Percentiles rank a stretch among this genome's conserved stretches.
These are phyloP conservation scores for Pseudeuparius sepicola DNA, from an alignment of 2,888 invertebrate genomes.

Conservation along the genomic window DNA sequence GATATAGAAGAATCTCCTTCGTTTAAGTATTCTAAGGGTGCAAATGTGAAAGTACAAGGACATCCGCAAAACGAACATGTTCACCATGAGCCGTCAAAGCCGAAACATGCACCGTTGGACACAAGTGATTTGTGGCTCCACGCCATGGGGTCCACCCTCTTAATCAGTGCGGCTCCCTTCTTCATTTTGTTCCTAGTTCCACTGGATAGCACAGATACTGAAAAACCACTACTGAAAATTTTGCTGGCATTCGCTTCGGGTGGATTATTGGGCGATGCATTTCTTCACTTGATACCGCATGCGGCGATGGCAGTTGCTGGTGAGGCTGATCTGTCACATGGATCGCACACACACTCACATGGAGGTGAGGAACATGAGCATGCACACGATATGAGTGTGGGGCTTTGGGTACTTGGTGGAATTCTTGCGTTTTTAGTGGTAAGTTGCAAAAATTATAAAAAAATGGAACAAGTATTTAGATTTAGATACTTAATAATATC, in stretches of 20 bases:
- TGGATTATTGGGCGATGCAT: slow-evolving; percentile 95
- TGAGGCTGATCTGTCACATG: slow-evolving; percentile 26
- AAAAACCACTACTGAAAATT: slow-evolving; percentile 80
- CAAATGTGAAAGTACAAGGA: slow-evolving; percentile 33
- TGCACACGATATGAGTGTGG: slow-evolving; percentile 77
- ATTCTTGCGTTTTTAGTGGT: slow-evolving; percentile 77
- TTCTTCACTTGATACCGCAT: slow-evolving; percentile 97
- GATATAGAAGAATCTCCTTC: slow-evolving; percentile 54
- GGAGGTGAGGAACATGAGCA: slow-evolving; percentile 46
- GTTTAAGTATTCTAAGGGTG: slow-evolving; percentile 75
- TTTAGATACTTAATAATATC: no score
- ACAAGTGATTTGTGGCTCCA: slow-evolving; percentile 54
- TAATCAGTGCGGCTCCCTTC: slow-evolving; percentile 93
- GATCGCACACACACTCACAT: slow-evolving; percentile 43
- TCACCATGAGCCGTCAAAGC: slow-evolving; percentile 21
- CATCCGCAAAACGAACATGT: slow-evolving; percentile 13
- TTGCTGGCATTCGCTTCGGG: slow-evolving; percentile 90
- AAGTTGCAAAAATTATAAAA: no score
- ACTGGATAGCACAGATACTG: slow-evolving; percentile 73
- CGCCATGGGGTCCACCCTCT: slow-evolving; percentile 80
- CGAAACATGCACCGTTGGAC: slow-evolving; percentile 20
- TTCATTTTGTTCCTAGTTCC: slow-evolving; percentile 89
- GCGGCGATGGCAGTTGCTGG: slow-evolving; percentile 55
- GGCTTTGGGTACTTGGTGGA: slow-evolving; percentile 84
- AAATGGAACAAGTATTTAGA: no score